Evolutionary conservation across 2,888 invertebrate species (phyloP).

Genomic region (Schizotus pectinicornis): DNA sequence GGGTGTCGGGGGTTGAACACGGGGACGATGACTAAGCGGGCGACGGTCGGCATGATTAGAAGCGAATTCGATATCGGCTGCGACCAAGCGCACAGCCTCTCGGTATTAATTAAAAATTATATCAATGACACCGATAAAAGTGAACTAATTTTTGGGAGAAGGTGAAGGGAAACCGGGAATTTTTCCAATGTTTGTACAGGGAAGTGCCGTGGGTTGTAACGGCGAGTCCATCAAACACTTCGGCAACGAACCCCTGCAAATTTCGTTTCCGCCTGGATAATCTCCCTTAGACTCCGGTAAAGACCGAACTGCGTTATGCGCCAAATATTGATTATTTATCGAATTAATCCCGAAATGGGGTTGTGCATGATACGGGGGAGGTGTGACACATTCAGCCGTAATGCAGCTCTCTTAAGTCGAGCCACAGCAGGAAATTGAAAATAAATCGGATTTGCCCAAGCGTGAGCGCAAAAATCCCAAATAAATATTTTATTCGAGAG

Average conservation of each 20-base stretch:
- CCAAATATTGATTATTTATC: slow-evolving; percentile 32
- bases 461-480: no score
- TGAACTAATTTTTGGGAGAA: no score
- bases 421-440: slow-evolving; percentile 1
- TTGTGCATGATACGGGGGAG: slow-evolving; percentile 4
- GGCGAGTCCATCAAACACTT: no score
- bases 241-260: slow-evolving; percentile 4
- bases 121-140: not conserved
- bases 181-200: no score
- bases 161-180: no score
- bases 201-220: no score
- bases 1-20: slow-evolving; percentile 43
- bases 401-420: slow-evolving; percentile 11
- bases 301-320: slow-evolving; percentile 7
- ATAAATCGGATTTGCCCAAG: no score
- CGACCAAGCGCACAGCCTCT: slow-evolving; percentile 7
- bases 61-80: slow-evolving; percentile 23
- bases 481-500: no score
- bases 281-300: slow-evolving; percentile 17
- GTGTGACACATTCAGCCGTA: slow-evolving; percentile 13
- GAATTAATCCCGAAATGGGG: slow-evolving; percentile 26
- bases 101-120: slow-evolving; percentile 15
- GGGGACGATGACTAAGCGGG: slow-evolving; percentile 49
- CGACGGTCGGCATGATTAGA: slow-evolving; percentile 27
- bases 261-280: slow-evolving; percentile 4